phyloP scores from a whole-genome alignment of 30 jellyfish, hydroid and myxozoan genomes.

The Turritopsis dohrnii region DNA sequence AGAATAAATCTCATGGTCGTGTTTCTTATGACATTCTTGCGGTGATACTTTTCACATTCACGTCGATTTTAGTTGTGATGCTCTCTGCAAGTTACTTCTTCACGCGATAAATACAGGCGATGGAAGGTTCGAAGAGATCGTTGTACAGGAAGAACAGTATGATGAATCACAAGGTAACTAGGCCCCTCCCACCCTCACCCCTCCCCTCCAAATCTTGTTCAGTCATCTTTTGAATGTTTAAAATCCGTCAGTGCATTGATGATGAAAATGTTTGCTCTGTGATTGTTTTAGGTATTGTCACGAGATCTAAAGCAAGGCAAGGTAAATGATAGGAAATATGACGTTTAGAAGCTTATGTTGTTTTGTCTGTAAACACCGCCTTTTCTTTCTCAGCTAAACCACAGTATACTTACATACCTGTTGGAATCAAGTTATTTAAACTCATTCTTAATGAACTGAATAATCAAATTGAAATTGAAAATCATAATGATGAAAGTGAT shows the following conservation, averaged over 20 bases:
- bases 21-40: background rate
- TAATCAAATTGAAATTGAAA: slow-evolving; percentile 60
- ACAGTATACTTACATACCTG: slow-evolving; percentile 70
- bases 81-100: slow-evolving; percentile 69
- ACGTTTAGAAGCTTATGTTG: too few relatives aligned
- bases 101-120: slow-evolving; percentile 82
- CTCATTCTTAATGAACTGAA: slow-evolving; percentile 61
- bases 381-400: slow-evolving; percentile 41
- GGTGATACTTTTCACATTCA: background rate
- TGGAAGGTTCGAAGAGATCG: slow-evolving; percentile 65
- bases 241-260: background rate
- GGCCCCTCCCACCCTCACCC: too few relatives aligned
- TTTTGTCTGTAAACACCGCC: background rate
- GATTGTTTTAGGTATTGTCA: slow-evolving; percentile 43
- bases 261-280: background rate
- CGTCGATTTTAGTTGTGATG: slow-evolving; percentile 56
- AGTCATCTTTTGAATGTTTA: background rate
- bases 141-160: slow-evolving; percentile 65
- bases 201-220: background rate
- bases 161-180: slow-evolving; percentile 57
- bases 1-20: too few relatives aligned
- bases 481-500: slow-evolving; percentile 40
- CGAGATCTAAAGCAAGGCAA: slow-evolving; percentile 69
- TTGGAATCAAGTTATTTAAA: slow-evolving; percentile 81
- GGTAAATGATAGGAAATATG: slow-evolving; percentile 25